A percentile compares a stretch with the other conserved stretches of the same genome.
These are phyloP conservation scores for Caenorhabditis imperialis DNA, from an alignment of 2,888 invertebrate genomes.

Conservation along the genomic window DNA sequence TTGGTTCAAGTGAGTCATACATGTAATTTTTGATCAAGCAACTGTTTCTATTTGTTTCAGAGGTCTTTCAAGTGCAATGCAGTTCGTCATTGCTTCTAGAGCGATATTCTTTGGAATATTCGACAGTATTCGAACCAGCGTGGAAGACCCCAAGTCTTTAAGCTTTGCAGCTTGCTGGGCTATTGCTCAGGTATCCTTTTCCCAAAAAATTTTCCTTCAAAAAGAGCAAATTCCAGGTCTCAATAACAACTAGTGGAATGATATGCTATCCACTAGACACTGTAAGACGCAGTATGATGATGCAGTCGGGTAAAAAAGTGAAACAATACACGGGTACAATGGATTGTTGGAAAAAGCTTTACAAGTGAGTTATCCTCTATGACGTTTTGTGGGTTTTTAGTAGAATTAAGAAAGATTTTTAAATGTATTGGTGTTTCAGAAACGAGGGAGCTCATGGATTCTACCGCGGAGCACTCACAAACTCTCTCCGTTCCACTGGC, in stretches of 20 bases:
- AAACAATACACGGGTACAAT: constrained; percentile 64
- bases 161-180: constrained; percentile 92
- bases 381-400: background rate
- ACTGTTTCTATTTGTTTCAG: constrained; percentile 31
- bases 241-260: constrained; percentile 68
- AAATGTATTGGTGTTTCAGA: constrained; percentile 46
- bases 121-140: constrained; percentile 93
- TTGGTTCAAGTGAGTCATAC: constrained; percentile 83
- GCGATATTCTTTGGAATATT: constrained; percentile 96
- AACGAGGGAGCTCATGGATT: constrained; percentile 66
- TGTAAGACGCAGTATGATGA: constrained; percentile 73
- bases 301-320: constrained; percentile 67
- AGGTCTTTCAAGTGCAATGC: constrained; percentile 93
- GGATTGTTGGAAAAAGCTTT: constrained; percentile 66
- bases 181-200: constrained; percentile 80
- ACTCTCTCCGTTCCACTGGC: constrained; percentile 71
- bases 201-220: background rate
- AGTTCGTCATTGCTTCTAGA: constrained; percentile 90
- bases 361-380: constrained; percentile 57
- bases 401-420: background rate
- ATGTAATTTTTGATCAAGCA: background rate
- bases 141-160: constrained; percentile 89
- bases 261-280: constrained; percentile 75
- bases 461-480: constrained; percentile 71
- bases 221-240: constrained; percentile 54